Conservation (phyloP, 37 sponge, comb jelly and placozoan species). For the Cladorhizidae sp. region DNA sequence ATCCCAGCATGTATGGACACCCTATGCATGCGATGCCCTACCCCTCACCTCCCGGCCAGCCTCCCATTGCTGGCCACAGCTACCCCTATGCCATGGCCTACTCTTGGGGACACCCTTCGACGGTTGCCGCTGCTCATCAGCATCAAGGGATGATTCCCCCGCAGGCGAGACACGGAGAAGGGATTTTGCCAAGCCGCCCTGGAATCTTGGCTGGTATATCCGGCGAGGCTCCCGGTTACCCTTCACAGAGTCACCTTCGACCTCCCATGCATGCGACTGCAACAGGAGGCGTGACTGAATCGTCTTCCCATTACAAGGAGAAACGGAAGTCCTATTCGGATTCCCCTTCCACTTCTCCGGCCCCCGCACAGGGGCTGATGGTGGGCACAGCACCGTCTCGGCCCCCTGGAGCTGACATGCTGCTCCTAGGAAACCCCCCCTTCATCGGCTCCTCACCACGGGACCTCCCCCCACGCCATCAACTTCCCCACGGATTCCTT, state of each 20-base stretch:
- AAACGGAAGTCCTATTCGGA: not conserved
- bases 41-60: constrained; percentile 20
- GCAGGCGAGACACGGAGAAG: constrained; percentile 1
- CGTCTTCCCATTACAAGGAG: not conserved
- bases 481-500: not conserved
- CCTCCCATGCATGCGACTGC: not conserved
- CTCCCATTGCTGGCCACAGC: constrained; percentile 25
- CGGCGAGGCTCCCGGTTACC: not conserved
- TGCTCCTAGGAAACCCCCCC: constrained; percentile 3
- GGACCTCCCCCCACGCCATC: constrained; percentile 1
- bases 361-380: not conserved
- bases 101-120: constrained; percentile 36
- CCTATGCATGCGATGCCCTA: constrained; percentile 29
- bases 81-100: constrained; percentile 58
- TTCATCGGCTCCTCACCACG: not conserved
- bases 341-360: not conserved
- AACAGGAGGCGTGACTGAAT: not conserved
- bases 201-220: not conserved
- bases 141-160: constrained; percentile 1
- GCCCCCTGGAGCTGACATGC: not conserved
- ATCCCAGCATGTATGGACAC: constrained; percentile 28
- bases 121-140: not conserved
- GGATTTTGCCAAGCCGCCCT: not conserved
- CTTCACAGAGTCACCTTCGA: not conserved
- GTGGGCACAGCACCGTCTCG: not conserved